phyloP scores from a whole-genome alignment of 2,888 invertebrate species.

The Drosophila cracens region DNA sequence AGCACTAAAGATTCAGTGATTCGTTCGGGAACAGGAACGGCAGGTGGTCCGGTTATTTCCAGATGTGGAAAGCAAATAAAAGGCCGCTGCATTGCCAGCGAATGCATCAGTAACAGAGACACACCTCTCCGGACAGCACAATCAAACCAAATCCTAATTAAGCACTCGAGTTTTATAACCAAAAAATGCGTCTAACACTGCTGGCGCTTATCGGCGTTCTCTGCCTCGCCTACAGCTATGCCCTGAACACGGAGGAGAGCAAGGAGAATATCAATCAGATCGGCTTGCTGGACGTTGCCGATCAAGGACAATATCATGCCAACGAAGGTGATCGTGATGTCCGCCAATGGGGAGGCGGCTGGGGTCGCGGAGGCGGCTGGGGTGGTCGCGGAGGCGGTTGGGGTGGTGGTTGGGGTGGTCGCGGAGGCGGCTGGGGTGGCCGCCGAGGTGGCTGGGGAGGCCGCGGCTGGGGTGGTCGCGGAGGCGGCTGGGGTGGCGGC shows the following conservation, averaged over 20 bases:
- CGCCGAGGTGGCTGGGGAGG: slow-evolving; percentile 29
- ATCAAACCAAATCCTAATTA: neutral
- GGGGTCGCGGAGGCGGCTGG: slow-evolving; percentile 9
- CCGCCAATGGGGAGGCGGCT: slow-evolving; percentile 39
- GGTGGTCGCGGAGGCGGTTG: slow-evolving; percentile 18
- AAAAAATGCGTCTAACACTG: slow-evolving; percentile 59
- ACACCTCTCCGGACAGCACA: slow-evolving; percentile 12
- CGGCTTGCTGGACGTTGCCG: slow-evolving; percentile 51
- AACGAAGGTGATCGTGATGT: slow-evolving; percentile 63
- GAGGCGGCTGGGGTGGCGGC: slow-evolving; percentile 36
- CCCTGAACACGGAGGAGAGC: slow-evolving; percentile 1
- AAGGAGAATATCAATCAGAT: slow-evolving; percentile 12
- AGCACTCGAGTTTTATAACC: neutral
- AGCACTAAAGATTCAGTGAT: slow-evolving; percentile 25
- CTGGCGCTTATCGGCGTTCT: slow-evolving; percentile 53
- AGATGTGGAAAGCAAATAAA: slow-evolving; percentile 27
- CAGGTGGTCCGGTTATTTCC: slow-evolving; percentile 31
- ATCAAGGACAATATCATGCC: slow-evolving; percentile 54
- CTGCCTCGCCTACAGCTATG: slow-evolving; percentile 50
- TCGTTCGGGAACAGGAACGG: slow-evolving; percentile 43
- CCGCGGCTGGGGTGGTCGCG: slow-evolving; percentile 16
- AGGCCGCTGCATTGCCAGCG: slow-evolving; percentile 20
- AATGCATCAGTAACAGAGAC: slow-evolving; percentile 37
- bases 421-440: slow-evolving; percentile 8
- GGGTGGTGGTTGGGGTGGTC: slow-evolving; percentile 7